Base-by-base conservation (phyloP, 2,113 vertebrate species). In the Oxyruncus cristatus region DNA sequence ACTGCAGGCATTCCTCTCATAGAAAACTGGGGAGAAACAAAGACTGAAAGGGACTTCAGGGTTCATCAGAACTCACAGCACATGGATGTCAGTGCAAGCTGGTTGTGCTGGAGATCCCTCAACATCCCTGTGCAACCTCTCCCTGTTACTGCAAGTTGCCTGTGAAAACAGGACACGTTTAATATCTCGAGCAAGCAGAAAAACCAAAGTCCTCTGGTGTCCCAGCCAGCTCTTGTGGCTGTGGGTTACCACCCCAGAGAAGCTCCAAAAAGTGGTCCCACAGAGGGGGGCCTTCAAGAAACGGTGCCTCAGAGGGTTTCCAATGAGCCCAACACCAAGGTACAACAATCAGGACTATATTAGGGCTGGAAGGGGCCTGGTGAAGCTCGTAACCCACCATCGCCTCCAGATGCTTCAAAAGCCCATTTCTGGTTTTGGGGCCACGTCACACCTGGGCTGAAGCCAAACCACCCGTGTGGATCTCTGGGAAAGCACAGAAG, bases 161-260 rank as follows among this genome's bases (percentile, higher is more conserved):
- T 19, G 17, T 42, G n/a, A 8, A 59, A 67, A 39, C 0, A 20
- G 35, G 35, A 63, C 72, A 50, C 0, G 0, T 12, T 75, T 52
- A 8, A 0, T 50, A 4, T 44, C 19, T 72, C 19, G 7, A n/a
- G 47, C 9, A 12, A 58, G 49, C 30, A 65, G 49, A 66, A 95
- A 23, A 11, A 13, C 16, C 17, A 2, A 14, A n/a, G 3, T 3
- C 63, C 11, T 47, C 22, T 5, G 0, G 2, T 0, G 0, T 33
- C 37, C 28, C 61, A 67, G 19, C 14, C 72, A 74, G 24, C 37
- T 56, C 14, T 61, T 2, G 1, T 1, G 6, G 18, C 52, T 6
- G 7, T 2, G 23, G 9, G 6, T 6, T n/a, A 6, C 32, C 24
- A 3, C 11, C 15, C 23, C 59, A 32, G 81, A 53, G 72, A 79